Evolutionary conservation across 2,113 vertebrate genomes (phyloP).

Genomic region (Passer montanus): DNA sequence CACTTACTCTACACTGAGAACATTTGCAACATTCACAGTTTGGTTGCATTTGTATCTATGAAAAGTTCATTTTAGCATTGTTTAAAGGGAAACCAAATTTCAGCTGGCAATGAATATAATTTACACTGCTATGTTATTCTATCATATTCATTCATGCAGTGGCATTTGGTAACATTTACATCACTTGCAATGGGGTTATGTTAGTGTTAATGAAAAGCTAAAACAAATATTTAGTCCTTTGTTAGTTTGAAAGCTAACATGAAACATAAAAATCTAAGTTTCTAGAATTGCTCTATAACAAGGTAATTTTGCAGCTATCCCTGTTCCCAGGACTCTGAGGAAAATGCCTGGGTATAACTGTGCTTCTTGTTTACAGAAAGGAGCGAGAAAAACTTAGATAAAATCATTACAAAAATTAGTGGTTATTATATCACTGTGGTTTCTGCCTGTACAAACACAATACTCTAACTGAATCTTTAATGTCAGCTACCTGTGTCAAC

Average conservation of each 20-base stretch:
- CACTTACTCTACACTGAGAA: neutral
- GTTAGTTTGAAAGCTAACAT: neutral
- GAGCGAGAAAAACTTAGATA: constrained; percentile 10
- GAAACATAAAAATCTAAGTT: neutral
- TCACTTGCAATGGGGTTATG: neutral
- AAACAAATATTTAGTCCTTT: neutral
- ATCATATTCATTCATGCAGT: neutral
- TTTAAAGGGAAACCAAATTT: constrained; percentile 37
- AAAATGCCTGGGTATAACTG: neutral
- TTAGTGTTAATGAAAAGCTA: neutral
- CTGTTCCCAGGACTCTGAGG: neutral
- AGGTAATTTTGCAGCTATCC: neutral
- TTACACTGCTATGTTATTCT: neutral
- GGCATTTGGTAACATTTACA: neutral
- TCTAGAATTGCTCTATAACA: neutral
- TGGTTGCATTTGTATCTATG: neutral
- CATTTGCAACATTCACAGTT: neutral
- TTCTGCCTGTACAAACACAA: constrained; percentile 30
- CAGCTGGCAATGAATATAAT: neutral
- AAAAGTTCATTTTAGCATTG: neutral
- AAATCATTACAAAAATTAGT: neutral
- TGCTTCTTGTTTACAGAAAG: neutral
- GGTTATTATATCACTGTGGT: neutral
- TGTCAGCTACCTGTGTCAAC: constrained; percentile 22
- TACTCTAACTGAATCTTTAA: neutral